A percentile compares a stretch with the other conserved stretches of the same genome.
Conservation (phyloP, 2,113 vertebrate genomes). For the Callionymus lyra region DNA sequence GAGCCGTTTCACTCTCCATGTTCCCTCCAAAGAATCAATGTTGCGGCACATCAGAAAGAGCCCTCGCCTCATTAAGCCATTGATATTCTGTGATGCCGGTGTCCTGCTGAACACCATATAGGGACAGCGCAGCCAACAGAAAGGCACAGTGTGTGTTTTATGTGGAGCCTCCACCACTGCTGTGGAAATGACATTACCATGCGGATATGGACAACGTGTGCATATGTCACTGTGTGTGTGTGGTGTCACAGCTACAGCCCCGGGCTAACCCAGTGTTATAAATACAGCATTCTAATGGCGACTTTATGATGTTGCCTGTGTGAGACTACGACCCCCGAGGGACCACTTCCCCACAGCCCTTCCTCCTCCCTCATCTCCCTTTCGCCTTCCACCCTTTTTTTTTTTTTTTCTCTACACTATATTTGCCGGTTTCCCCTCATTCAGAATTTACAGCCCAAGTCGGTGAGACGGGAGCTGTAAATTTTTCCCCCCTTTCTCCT, state of each 20-base stretch:
- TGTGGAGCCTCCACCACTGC: constrained; percentile 43
- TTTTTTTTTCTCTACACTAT: constrained; percentile 35
- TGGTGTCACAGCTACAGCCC: constrained; percentile 34
- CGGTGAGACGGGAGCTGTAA: constrained; percentile 63
- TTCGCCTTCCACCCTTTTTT: constrained; percentile 30
- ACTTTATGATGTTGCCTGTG: constrained; percentile 75
- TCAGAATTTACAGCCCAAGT: constrained; percentile 67
- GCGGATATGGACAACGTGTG: constrained; percentile 31
- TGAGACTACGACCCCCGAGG: constrained; percentile 65
- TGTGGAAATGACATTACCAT: constrained; percentile 36
- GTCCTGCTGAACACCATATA: constrained; percentile 56
- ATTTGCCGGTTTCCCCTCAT: constrained; percentile 57
- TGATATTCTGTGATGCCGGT: constrained; percentile 61
- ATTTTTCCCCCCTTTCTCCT: constrained; percentile 45
- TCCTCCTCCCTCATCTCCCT: constrained; percentile 40
- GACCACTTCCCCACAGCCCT: constrained; percentile 65
- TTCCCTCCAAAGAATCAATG: constrained; percentile 64
- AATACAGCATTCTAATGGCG: constrained; percentile 76
- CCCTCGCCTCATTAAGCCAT: constrained; percentile 67
- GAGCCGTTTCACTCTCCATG: constrained; percentile 50
- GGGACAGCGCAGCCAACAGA: constrained; percentile 43
- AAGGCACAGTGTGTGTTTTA: constrained; percentile 58
- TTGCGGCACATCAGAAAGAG: constrained; percentile 64
- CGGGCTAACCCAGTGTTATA: constrained; percentile 64
- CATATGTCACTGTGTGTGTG: constrained; percentile 15